phyloP scores from a whole-genome alignment of 2,113 vertebrate genomes.

The Tiliqua scincoides region DNA sequence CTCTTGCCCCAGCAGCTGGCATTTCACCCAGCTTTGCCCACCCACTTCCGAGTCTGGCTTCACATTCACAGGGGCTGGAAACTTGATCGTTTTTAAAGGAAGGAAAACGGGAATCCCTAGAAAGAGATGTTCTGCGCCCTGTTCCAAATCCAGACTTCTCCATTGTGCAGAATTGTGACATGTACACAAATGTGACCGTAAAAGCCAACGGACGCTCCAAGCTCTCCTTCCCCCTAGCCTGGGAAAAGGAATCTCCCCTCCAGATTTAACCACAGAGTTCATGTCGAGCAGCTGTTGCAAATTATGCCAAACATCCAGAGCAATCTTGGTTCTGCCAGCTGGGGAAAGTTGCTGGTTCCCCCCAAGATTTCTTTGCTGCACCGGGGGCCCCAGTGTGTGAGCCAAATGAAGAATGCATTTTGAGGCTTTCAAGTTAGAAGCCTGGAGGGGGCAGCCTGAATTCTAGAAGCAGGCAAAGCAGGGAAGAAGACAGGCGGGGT shows the following conservation, averaged over 20 bases:
- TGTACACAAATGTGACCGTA: neutral
- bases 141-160: neutral
- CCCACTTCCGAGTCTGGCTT: neutral
- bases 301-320: neutral
- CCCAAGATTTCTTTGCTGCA: neutral
- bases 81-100: neutral
- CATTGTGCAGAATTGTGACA: neutral
- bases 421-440: neutral
- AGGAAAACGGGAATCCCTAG: neutral
- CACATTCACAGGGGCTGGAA: neutral
- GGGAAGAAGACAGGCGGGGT: neutral
- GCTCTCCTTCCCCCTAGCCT: neutral
- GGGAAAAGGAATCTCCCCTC: neutral
- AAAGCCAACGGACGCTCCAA: neutral
- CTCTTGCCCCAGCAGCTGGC: neutral
- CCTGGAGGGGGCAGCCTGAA: neutral
- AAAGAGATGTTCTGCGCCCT: neutral
- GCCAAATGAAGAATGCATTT: accelerated
- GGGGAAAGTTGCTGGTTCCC: neutral
- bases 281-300: conserved; percentile 11
- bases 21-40: neutral
- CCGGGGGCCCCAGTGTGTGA: neutral
- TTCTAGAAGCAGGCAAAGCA: neutral
- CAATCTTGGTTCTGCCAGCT: neutral
- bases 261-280: neutral